phyloP scores from a whole-genome alignment of 2,797 vertebrate species.

The Acridotheres tristis region DNA sequence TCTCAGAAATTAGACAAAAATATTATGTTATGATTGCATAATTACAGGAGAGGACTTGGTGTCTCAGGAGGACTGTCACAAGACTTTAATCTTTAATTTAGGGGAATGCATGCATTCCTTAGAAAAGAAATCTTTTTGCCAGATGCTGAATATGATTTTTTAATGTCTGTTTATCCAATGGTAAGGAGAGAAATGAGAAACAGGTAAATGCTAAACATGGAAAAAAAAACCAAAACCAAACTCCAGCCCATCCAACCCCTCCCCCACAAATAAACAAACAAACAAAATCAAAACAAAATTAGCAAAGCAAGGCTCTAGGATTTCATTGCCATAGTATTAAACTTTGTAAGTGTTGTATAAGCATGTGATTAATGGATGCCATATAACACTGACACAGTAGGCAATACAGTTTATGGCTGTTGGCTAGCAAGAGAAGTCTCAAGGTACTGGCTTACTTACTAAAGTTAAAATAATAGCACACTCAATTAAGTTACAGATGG shows the following conservation, averaged over 20 bases:
- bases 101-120: not conserved
- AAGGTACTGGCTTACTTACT: not conserved
- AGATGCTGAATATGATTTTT: not conserved
- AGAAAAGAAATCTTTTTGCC: not conserved
- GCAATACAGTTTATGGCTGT: not conserved
- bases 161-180: not conserved
- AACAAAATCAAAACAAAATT: not conserved
- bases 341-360: not conserved
- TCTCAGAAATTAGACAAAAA: not conserved
- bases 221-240: accelerated
- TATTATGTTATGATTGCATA: too few relatives aligned
- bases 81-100: not conserved
- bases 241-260: too few relatives aligned
- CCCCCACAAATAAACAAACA: not conserved
- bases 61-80: not conserved
- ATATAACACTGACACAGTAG: not conserved
- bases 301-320: not conserved
- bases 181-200: not conserved
- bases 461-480: not conserved
- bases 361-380: not conserved
- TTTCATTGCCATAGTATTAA: not conserved
- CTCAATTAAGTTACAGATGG: not conserved
- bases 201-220: not conserved
- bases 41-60: too few relatives aligned
- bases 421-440: not conserved